Evolutionary conservation across 2,888 invertebrate species (phyloP).

Genomic region (Patella depressa): DNA sequence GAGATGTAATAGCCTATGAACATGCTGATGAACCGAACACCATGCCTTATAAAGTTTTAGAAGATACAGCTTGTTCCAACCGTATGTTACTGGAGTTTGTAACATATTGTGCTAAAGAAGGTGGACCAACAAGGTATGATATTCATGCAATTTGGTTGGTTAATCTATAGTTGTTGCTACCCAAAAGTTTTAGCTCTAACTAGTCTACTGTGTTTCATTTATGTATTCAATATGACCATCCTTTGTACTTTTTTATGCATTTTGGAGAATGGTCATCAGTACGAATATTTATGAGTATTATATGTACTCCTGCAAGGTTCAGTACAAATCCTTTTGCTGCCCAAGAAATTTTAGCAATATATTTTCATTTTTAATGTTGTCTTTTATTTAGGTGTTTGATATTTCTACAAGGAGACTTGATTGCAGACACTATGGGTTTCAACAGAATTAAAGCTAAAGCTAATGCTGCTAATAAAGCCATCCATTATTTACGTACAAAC

Average conservation of each 20-base stretch:
- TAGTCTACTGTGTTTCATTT: no score
- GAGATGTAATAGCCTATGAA: not conserved
- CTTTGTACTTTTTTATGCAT: no score
- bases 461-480: not conserved
- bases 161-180: no score
- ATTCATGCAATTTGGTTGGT: no score
- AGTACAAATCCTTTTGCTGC: no score
- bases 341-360: no score
- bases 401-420: not conserved
- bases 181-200: no score
- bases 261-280: no score
- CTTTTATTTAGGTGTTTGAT: not conserved
- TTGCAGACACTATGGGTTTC: not conserved
- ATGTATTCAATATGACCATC: no score
- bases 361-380: not conserved
- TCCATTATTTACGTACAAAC: not conserved
- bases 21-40: not conserved
- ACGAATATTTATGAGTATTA: no score
- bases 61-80: slow-evolving; percentile 5
- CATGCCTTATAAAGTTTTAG: not conserved
- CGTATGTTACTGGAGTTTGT: not conserved
- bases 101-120: not conserved
- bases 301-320: no score
- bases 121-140: not conserved
- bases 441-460: slow-evolving; percentile 4